Conservation (phyloP, 2,113 vertebrate genomes). For the Parus major region DNA sequence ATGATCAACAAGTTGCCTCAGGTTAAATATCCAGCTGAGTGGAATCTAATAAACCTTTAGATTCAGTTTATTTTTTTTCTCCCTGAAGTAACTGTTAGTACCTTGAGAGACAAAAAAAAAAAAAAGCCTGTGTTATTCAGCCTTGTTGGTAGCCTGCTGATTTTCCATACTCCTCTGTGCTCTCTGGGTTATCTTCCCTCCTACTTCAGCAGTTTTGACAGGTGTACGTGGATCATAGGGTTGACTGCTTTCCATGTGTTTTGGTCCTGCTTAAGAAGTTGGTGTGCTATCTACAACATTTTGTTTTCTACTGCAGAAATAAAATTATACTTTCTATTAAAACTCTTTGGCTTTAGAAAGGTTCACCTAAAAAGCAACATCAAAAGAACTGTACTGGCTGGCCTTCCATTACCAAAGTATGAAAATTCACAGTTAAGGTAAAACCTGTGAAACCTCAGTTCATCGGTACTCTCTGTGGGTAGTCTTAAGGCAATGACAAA, state of each 20-base stretch:
- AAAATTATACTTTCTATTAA: background rate
- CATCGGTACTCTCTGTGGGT: background rate
- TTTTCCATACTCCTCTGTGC: conserved; percentile 4
- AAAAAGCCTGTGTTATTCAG: background rate
- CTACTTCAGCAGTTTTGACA: conserved; percentile 35
- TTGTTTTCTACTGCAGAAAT: conserved; percentile 25
- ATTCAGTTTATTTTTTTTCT: conserved; percentile 8
- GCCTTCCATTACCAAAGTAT: background rate
- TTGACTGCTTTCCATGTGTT: conserved; percentile 37
- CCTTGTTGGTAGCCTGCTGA: conserved; percentile 21
- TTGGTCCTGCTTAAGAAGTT: conserved; percentile 19
- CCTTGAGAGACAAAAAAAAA: background rate
- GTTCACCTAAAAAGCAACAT: conserved; percentile 25
- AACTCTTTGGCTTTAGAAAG: conserved; percentile 29
- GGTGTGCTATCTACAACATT: background rate
- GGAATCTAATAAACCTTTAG: conserved; percentile 24
- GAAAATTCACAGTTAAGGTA: conserved; percentile 51
- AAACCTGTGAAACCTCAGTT: conserved; percentile 29
- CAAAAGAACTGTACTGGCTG: conserved; percentile 12
- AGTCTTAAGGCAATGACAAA: conserved; percentile 44
- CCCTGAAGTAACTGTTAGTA: background rate
- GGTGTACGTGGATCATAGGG: background rate
- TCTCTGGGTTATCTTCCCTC: conserved; percentile 15
- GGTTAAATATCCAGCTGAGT: conserved; percentile 21
- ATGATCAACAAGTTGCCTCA: background rate